A percentile compares a stretch with the other conserved stretches of the same genome.
Evolutionary conservation across 2,797 vertebrate species (phyloP).

Genomic region (Parotocinclus haroldoi): DNA sequence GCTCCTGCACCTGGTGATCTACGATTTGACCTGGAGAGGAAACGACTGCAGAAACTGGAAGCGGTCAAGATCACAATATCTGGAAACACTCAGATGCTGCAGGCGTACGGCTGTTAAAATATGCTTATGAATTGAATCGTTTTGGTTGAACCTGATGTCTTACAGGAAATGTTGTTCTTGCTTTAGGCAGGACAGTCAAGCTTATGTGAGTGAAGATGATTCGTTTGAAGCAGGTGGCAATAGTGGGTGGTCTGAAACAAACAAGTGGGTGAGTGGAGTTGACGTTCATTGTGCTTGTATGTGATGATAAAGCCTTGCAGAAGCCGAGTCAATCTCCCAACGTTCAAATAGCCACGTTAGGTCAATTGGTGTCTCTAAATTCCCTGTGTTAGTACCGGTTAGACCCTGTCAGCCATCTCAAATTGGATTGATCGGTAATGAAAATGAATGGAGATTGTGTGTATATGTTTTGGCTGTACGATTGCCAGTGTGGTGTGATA

Average conservation of each 20-base stretch:
- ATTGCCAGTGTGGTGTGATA: too few relatives aligned
- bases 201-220: slow-evolving; percentile 14
- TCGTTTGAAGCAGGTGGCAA: neutral
- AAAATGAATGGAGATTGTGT: too few relatives aligned
- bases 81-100: slow-evolving; percentile 51
- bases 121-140: neutral
- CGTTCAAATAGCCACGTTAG: too few relatives aligned
- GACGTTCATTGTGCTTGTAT: too few relatives aligned
- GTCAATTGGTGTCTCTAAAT: too few relatives aligned
- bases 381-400: too few relatives aligned
- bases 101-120: slow-evolving; percentile 48
- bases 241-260: slow-evolving; percentile 34
- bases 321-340: too few relatives aligned
- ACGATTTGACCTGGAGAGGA: slow-evolving; percentile 72
- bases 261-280: slow-evolving; percentile 46
- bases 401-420: too few relatives aligned
- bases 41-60: slow-evolving; percentile 71
- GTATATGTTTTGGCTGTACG: too few relatives aligned
- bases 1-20: slow-evolving; percentile 67
- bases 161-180: neutral
- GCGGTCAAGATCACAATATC: slow-evolving; percentile 71
- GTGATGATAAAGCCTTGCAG: too few relatives aligned
- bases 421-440: too few relatives aligned
- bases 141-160: neutral
- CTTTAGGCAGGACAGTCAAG: slow-evolving; percentile 48